Percentiles rank a stretch among this genome's conserved stretches.
Evolutionary conservation across 2,888 invertebrate genomes (phyloP).

Genomic region (Torymus aiolomorphi): DNA sequence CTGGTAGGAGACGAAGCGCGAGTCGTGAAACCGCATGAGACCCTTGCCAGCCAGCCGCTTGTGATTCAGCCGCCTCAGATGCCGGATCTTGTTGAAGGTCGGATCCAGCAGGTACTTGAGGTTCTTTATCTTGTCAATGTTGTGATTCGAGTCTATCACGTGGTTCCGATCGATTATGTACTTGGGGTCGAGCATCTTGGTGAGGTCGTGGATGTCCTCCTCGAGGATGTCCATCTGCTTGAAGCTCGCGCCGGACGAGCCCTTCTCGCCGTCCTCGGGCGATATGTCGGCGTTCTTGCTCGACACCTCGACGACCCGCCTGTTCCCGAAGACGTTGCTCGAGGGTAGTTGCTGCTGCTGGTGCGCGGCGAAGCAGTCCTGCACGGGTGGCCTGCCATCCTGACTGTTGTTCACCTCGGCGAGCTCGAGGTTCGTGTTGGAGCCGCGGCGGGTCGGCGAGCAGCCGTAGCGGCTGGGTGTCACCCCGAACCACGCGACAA

Average conservation of each 20-base stretch:
- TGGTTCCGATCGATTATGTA: conserved; percentile 70
- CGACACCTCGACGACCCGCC: conserved; percentile 64
- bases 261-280: conserved; percentile 63
- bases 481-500: conserved; percentile 74
- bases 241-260: conserved; percentile 60
- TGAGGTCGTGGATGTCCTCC: conserved; percentile 70
- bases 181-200: conserved; percentile 71
- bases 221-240: conserved; percentile 66
- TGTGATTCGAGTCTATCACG: conserved; percentile 72
- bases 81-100: conserved; percentile 71
- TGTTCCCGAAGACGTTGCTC: conserved; percentile 63
- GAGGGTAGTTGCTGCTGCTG: conserved; percentile 54
- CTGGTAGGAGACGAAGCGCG: conserved; percentile 71
- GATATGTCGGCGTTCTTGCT: conserved; percentile 68
- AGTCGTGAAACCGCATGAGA: conserved; percentile 63
- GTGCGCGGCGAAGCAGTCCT: conserved; percentile 70
- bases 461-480: conserved; percentile 71
- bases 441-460: conserved; percentile 68
- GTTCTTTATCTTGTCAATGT: conserved; percentile 71
- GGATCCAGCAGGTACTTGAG: conserved; percentile 71
- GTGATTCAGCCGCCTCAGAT: conserved; percentile 68
- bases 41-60: conserved; percentile 64
- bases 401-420: conserved; percentile 70
- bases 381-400: conserved; percentile 65
- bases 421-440: conserved; percentile 69